Conservation (phyloP, 1,140 invertebrate genomes). For the Drosophila santomea region DNA sequence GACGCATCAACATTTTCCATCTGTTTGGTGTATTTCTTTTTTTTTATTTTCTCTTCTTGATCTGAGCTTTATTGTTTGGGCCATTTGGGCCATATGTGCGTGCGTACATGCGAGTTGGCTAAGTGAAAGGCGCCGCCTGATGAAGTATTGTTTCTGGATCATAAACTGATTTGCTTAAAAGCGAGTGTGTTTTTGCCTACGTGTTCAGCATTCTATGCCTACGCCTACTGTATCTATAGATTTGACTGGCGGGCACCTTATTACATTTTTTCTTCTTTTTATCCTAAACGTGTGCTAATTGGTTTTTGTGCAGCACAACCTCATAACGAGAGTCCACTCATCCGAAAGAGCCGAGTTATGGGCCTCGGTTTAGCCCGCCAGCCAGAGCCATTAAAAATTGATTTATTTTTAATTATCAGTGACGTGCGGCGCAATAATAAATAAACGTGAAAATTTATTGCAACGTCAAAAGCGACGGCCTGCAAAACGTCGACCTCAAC, state of each 20-base stretch:
- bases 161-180: conserved; percentile 79
- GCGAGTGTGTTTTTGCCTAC: conserved; percentile 48
- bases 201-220: conserved; percentile 56
- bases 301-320: conserved; percentile 52
- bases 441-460: conserved; percentile 80
- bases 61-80: conserved; percentile 56
- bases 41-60: conserved; percentile 24
- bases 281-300: conserved; percentile 66
- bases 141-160: conserved; percentile 80
- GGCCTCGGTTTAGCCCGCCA: conserved; percentile 33
- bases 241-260: conserved; percentile 35
- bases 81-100: conserved; percentile 36
- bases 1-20: conserved; percentile 49
- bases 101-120: conserved; percentile 13
- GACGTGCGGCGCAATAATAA: conserved; percentile 82
- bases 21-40: conserved; percentile 13
- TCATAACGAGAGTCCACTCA: conserved; percentile 45
- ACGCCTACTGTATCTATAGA: background rate
- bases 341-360: conserved; percentile 35
- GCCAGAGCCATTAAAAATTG: conserved; percentile 75
- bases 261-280: conserved; percentile 46
- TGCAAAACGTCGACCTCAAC: conserved; percentile 45
- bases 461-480: conserved; percentile 72
- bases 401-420: conserved; percentile 83
- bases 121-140: conserved; percentile 59